A percentile compares a stretch with the other conserved stretches of the same genome.
phyloP scores from a whole-genome alignment of 2,113 vertebrate genomes.

The Varanus salvator region DNA sequence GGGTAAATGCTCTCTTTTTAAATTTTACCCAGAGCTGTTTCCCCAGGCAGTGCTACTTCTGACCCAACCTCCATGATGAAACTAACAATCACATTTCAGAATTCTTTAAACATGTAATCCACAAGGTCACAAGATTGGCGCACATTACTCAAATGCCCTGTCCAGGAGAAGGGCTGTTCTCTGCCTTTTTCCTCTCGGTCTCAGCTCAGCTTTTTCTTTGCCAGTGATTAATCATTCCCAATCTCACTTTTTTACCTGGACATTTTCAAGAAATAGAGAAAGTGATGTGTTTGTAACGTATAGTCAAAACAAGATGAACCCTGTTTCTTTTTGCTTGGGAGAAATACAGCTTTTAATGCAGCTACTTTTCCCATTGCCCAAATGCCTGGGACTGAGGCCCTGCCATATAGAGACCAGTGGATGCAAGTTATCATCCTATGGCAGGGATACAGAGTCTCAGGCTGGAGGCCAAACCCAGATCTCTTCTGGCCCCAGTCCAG shows the following conservation, averaged over 20 bases:
- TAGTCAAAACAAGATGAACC: neutral
- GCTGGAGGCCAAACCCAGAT: no score
- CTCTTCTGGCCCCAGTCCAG: no score
- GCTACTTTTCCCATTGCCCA: no score
- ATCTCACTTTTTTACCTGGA: neutral
- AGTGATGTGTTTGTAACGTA: neutral
- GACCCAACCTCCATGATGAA: neutral
- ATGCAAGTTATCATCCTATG: neutral
- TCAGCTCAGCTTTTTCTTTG: neutral
- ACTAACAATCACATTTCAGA: neutral
- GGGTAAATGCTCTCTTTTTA: neutral
- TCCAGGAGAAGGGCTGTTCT: no score
- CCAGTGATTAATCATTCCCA: neutral
- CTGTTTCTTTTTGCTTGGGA: neutral
- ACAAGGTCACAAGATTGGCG: neutral
- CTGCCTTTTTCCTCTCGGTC: neutral
- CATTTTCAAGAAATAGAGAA: no score
- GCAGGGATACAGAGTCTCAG: no score
- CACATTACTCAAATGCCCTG: neutral
- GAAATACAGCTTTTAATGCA: neutral
- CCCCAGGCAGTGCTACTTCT: neutral
- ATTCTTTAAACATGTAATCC: neutral
- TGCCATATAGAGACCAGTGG: neutral
- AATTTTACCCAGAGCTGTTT: neutral
- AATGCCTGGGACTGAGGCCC: neutral